Base-by-base conservation (phyloP, 1,140 invertebrate genomes). In the Phymorhynchus buccinoides region DNA sequence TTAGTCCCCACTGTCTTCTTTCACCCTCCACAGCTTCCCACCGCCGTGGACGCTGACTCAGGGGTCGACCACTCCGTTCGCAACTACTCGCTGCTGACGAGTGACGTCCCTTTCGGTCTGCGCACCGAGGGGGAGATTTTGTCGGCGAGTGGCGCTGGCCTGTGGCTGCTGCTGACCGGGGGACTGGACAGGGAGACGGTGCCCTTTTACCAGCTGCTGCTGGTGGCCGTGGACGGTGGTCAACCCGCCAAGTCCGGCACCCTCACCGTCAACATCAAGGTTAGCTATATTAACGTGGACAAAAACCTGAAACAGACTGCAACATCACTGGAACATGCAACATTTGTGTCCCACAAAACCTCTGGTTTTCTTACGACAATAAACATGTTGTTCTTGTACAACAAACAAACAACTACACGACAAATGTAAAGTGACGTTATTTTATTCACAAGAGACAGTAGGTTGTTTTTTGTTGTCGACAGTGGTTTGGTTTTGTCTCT, bases 151-250 rank as follows among this genome's bases (percentile, higher is more conserved):
- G 73, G 80, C 32, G 56, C 78, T 9, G 86, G 84, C 37, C 82
- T 91, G 18, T 84, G 84, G 42, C 82, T 92, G n/a, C 41, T 88
- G 16, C 86, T 92, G 32, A 87, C 82, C 3, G 52, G 80, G 7
- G 85, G 80, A 37, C 79, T 99, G 73, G 98, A 99, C 93, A 95
- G 97, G 84, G 98, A 99, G 94, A 95, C 96, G 85, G 95, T 95
- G 86, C 97, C 98, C 92, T 97, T 97, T 90, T 99, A 98, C 93
- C 96, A 96, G 0, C 86, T 99, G 85, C 96, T 96, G n/a, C 96
- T 99, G 71, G 95, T 96, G 44, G 98, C 97, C 35, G 96, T 96
- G 42, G 98, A 99, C 94, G 95, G 95, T 84, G 98, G 97, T 95
- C 94, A 88, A 96, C 97, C 86, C 95, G 96, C 32, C 95, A 95